phyloP scores from a whole-genome alignment of 1,140 invertebrate species.

The Achatina immaculata region DNA sequence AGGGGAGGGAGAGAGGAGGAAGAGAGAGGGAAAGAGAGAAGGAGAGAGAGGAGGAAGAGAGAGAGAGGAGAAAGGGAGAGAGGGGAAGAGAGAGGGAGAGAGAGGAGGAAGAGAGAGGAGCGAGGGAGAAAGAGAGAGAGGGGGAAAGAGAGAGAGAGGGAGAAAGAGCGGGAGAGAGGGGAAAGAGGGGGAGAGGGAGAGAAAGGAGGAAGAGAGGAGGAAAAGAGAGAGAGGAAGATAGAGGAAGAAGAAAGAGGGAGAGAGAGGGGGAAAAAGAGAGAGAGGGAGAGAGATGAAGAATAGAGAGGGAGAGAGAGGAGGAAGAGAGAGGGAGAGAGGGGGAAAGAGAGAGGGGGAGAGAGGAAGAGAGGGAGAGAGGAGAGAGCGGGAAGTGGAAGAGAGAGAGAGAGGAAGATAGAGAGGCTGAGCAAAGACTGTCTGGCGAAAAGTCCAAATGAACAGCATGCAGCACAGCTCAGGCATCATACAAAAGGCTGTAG shows the following conservation, averaged over 20 bases:
- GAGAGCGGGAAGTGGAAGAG: neutral
- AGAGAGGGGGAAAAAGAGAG: neutral
- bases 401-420: conserved; percentile 15
- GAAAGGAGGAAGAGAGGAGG: neutral
- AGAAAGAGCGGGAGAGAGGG: neutral
- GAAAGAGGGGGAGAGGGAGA: neutral
- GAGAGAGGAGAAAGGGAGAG: neutral
- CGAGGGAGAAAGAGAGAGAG: conserved; percentile 9
- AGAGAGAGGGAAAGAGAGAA: conserved; percentile 2
- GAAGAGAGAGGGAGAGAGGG: neutral
- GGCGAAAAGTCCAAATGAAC: too few relatives aligned
- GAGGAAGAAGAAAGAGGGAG: neutral
- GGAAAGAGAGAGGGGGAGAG: neutral
- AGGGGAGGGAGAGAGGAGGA: neutral
- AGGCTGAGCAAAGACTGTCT: neutral
- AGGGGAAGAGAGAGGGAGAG: neutral
- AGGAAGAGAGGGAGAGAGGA: neutral
- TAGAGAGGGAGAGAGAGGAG: neutral
- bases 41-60: neutral
- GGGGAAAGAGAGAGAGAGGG: conserved; percentile 1
- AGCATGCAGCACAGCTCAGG: too few relatives aligned
- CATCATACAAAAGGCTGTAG: too few relatives aligned
- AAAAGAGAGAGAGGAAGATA: neutral
- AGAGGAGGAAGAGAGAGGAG: neutral
- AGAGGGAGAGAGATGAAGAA: neutral